Percentiles rank a stretch among this genome's conserved stretches.
phyloP scores from a whole-genome alignment of 2,113 vertebrate genomes.

The Bujurquina vittata region DNA sequence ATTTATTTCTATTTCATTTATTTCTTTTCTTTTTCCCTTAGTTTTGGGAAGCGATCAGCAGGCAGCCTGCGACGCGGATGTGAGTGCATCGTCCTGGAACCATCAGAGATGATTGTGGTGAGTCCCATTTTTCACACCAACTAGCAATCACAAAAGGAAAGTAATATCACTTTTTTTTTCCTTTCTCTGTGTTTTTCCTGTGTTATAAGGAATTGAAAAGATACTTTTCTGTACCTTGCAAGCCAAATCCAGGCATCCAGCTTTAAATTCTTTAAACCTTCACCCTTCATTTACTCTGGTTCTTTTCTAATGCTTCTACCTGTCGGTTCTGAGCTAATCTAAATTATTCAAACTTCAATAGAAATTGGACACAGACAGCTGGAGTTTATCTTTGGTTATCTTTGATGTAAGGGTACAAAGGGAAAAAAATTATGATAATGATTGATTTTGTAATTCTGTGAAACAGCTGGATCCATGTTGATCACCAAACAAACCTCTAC shows the following conservation, averaged over 20 bases:
- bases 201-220: neutral
- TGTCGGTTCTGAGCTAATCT: neutral
- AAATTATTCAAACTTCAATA: neutral
- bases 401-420: neutral
- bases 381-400: neutral
- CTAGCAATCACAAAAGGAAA: neutral
- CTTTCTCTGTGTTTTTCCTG: accelerated
- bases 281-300: neutral
- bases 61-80: constrained; percentile 97
- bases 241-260: accelerated
- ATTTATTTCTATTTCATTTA: neutral
- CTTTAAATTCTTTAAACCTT: neutral
- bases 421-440: neutral
- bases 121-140: constrained; percentile 50
- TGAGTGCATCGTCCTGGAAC: constrained; percentile 99
- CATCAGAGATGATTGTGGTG: constrained; percentile 99
- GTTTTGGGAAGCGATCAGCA: constrained; percentile 97
- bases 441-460: neutral
- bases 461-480: neutral
- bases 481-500: neutral
- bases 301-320: accelerated
- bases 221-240: neutral
- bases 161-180: neutral
- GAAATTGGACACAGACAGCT: neutral
- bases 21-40: constrained; percentile 40